Base-by-base conservation (phyloP, 2,797 vertebrate species). In the Notoglanidium macrostoma region DNA sequence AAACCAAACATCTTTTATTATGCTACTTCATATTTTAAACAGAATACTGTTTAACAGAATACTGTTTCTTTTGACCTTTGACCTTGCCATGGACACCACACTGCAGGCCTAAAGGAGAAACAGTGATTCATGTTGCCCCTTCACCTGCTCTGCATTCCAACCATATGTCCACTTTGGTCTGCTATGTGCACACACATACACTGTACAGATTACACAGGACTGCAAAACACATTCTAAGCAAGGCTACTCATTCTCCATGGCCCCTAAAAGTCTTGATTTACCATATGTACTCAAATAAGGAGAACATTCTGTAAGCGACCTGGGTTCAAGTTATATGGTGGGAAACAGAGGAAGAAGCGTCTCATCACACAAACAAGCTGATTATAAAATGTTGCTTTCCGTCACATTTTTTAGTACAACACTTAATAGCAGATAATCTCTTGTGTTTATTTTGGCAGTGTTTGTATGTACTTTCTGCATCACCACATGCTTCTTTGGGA, bases 301-400 rank as follows among this genome's bases (percentile, higher is more conserved):
- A 77, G 70, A 61, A 55, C 19, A 51, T 85, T 90, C 76, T 83
- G 74, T 83, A 90, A 84, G 80, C 49, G 44, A 78, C 40, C 67
- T 40, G 78, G 29, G 19, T 84, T 81, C 61, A 59, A 81, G 83
- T 89, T 88, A 86, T 80, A 67, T 68, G 67, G 49, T 44, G 44
- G 82, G 63, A 88, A 86, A 86, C 26, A 51, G 57, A 49, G 73
- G 76, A 55, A 87, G 40, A 82, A 44, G 17, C 63, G 5, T 88
- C 72, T 80, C 85, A 84, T 88, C 80, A 87, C 88, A 89, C 87
- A 89, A 91, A 89, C 85, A 89, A 85, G 76, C 86, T 74, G 49
- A 79, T 68, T 85, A 77, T 44, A 49, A 87, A 51, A 87, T 84
- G 59, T 40, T 87, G 86, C 85, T 90, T 89, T 87, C 57, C 54